Conservation (phyloP, 2,113 vertebrate species). For the Hiodon tergisus region DNA sequence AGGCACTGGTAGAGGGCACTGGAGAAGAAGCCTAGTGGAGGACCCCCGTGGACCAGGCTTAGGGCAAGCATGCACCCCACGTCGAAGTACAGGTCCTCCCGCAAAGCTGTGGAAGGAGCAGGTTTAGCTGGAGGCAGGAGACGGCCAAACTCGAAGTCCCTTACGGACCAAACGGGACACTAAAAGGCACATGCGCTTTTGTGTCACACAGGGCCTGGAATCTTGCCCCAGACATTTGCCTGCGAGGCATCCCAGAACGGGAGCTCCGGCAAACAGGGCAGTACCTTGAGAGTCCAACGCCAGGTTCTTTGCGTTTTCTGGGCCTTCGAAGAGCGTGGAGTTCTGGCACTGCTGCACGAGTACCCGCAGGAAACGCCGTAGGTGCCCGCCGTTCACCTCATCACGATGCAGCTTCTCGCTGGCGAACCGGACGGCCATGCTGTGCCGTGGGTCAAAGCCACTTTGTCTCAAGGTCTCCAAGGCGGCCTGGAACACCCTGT, state of each 20-base stretch:
- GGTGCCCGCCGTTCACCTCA: slow-evolving; percentile 2
- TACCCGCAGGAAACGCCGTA: slow-evolving; percentile 50
- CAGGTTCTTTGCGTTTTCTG: slow-evolving; percentile 53
- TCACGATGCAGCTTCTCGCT: slow-evolving; percentile 12
- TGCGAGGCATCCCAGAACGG: neutral
- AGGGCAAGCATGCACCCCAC: slow-evolving; percentile 72
- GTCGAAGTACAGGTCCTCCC: slow-evolving; percentile 70
- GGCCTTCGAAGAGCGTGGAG: slow-evolving; percentile 57
- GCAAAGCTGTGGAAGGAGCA: slow-evolving; percentile 61
- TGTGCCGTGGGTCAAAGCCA: slow-evolving; percentile 68
- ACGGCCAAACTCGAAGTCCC: slow-evolving; percentile 41
- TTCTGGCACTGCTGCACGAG: slow-evolving; percentile 54
- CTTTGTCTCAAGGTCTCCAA: slow-evolving; percentile 66
- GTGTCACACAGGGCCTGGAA: neutral
- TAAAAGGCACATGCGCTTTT: neutral
- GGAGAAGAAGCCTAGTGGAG: slow-evolving; percentile 79
- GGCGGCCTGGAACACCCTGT: slow-evolving; percentile 67
- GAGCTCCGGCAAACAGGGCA: neutral
- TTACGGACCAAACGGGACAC: neutral
- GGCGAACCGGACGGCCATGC: slow-evolving; percentile 68
- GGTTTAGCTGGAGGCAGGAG: slow-evolving; percentile 27
- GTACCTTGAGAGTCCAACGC: slow-evolving; percentile 54
- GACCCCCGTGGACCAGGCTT: slow-evolving; percentile 75
- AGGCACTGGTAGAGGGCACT: slow-evolving; percentile 73
- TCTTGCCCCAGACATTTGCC: too few species aligned